Conservation (phyloP, 2,113 vertebrate genomes). For the Lasiurus borealis region DNA sequence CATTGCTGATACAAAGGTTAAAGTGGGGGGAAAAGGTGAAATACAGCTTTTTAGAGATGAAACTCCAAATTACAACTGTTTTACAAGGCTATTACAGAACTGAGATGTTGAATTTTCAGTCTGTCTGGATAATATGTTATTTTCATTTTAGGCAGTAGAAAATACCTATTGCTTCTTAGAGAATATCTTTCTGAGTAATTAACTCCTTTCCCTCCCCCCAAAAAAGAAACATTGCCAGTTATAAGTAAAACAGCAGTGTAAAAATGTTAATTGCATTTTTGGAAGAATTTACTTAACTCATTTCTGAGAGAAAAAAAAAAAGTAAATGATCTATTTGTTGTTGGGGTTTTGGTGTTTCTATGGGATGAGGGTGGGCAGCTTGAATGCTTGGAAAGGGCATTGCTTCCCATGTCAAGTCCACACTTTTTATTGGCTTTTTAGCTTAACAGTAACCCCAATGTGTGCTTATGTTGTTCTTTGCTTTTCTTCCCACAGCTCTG, state of each 20-base stretch:
- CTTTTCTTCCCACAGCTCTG: slow-evolving; percentile 88
- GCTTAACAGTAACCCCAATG: not conserved
- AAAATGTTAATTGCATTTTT: slow-evolving; percentile 10
- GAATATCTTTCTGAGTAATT: not conserved
- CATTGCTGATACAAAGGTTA: not conserved
- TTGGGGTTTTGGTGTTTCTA: not conserved
- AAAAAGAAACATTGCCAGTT: not conserved
- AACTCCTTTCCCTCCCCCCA: accelerated
- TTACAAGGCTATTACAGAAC: no score
- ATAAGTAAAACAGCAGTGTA: slow-evolving; percentile 4
- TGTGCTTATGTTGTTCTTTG: slow-evolving; percentile 51
- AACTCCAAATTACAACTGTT: not conserved
- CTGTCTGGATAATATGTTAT: not conserved
- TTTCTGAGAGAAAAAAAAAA: slow-evolving; percentile 48
- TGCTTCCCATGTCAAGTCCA: not conserved
- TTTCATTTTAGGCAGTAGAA: slow-evolving; percentile 21
- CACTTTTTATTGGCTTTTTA: not conserved
- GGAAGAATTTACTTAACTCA: slow-evolving; percentile 14
- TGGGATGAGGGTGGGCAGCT: not conserved
- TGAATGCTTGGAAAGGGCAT: not conserved
- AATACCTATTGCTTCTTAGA: not conserved
- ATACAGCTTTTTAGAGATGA: not conserved
- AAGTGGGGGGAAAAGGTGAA: not conserved
- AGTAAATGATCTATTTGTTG: not conserved
- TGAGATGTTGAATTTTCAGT: not conserved